A percentile compares a stretch with the other conserved stretches of the same genome.
Conservation (phyloP, 1,140 invertebrate genomes). For the Magallana angulata region DNA sequence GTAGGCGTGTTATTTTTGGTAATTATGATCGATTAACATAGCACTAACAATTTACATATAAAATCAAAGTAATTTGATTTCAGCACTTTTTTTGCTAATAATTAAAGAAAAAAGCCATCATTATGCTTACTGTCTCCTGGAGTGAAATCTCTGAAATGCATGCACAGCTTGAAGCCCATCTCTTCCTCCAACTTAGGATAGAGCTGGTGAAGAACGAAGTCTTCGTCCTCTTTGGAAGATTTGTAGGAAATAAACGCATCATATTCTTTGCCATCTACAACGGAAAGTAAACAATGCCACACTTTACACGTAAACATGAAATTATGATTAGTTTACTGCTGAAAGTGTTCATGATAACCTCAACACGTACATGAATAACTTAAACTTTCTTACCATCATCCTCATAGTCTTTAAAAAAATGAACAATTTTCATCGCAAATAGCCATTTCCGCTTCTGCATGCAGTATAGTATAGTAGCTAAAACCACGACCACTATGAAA, state of each 20-base stretch:
- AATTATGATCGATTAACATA: no score
- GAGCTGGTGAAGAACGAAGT: constrained; percentile 72
- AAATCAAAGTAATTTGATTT: no score
- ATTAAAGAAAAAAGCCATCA: no score
- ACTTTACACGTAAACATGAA: neutral
- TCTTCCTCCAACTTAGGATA: constrained; percentile 73
- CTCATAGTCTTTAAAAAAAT: constrained; percentile 73
- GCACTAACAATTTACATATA: no score
- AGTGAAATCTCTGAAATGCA: constrained; percentile 75
- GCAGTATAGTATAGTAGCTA: constrained; percentile 64
- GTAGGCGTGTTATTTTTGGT: no score
- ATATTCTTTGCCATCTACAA: constrained; percentile 74
- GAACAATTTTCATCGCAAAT: constrained; percentile 70
- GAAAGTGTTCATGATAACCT: no score
- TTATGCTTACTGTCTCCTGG: constrained; percentile 73
- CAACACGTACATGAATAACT: no score
- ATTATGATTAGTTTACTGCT: no score
- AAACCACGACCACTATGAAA: constrained; percentile 49
- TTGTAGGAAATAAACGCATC: constrained; percentile 76
- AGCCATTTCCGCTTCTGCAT: constrained; percentile 67
- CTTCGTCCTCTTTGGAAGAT: constrained; percentile 69
- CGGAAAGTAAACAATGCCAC: neutral
- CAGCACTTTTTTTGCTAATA: no score
- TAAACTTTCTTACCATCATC: constrained; percentile 69
- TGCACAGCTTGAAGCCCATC: constrained; percentile 72